Evolutionary conservation across 2,113 vertebrate species (phyloP), one percentile per base, ranked within the genome.

Genomic region (Campylomormyrus numenius): DNA sequence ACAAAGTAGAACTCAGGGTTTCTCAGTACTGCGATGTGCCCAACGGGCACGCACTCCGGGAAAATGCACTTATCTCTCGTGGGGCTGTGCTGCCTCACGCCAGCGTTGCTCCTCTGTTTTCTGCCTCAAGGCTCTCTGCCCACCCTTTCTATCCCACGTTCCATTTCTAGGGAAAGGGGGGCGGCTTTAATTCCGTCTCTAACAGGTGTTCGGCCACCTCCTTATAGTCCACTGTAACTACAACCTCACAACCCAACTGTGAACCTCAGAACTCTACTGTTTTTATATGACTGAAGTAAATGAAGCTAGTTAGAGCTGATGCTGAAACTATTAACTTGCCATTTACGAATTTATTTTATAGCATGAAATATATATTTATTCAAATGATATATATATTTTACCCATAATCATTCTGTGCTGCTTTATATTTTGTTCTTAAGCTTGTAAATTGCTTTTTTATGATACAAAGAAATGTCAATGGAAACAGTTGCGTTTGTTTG

Each of bases 341-440:
- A 98, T 99, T 98, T 97, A 97, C 97, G 96, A 97, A 94, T 96
- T 99, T 97, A 97, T 99, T 99, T 99, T 98, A 98, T 98, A 99
- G 98, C 98, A 99, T 99, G 98, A 96, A 96, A 95, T 96, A 97
- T 96, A 97, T 99, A 99, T 99, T 99, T 99, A 99, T 99, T 99
- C 98, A 98, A 98, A 99, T 98, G 93, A 97, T 99, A 98, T 99
- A 99, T 99, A 98, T 99, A 99, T 99, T 99, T 99, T 98, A 97
- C 97, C 97, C 96, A 97, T 98, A 99, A 98, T 98, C 97, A 97
- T 97, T 97, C 93, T 96, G 95, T 96, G 96, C 94, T 95, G 94
- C 95, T 96, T 96, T 93, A 92, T 90, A 94, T 95, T 96, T 96
- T 97, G 95, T 93, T 97, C 97, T 97, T 97, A 97, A 97, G 98